Base-by-base conservation (phyloP, 2,888 invertebrate genomes). In the Protophormia terraenovae region DNA sequence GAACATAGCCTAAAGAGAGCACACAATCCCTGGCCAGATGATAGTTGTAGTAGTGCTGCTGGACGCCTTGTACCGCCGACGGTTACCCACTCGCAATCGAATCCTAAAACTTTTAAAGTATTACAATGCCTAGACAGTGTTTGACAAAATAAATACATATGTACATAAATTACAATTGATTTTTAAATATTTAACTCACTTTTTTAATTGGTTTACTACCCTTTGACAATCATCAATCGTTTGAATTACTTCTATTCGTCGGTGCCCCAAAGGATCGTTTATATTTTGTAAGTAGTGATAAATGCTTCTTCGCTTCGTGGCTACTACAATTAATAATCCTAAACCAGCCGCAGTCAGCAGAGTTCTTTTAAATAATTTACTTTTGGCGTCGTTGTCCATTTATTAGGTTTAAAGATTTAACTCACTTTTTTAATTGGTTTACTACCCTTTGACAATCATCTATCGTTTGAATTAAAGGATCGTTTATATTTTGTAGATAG, bases 61-160 rank as follows among this genome's bases (percentile, higher is more conserved):
- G 95, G 95, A 1, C 94, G 93, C 5, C 94, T 92, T 62, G 91
- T 92, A 0, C 94, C 94, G n/a, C 94, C 93, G 0, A 93, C 92
- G 0, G 95, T 95, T 0, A 96, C 95, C 97, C 97, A 97, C 92
- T 97, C 97, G 91, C 97, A 97, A 90, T 97, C 97, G 89, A 97
- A 95, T 6, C 97, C 97, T 41, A 97, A 89, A 0, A 95, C 94
- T 89, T 91, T 91, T 55, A 94, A 92, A 10, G 89, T 84, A 45
- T 87, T 81, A 67, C 91, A 90, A 89, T 93, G 90, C 14, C 91
- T 91, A 19, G 3, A 58, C 2, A 45, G 10, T n/a, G 12, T 10
- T 41, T 50, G 2, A 22, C 0, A 24, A 41, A 55, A 12, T n/a
- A 32, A 24, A 72, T 19, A n/a, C n/a, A n/a, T n/a, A n/a, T n/a